Evolutionary conservation across 1,140 invertebrate species (phyloP).

Genomic region (Scylla paramamosain): DNA sequence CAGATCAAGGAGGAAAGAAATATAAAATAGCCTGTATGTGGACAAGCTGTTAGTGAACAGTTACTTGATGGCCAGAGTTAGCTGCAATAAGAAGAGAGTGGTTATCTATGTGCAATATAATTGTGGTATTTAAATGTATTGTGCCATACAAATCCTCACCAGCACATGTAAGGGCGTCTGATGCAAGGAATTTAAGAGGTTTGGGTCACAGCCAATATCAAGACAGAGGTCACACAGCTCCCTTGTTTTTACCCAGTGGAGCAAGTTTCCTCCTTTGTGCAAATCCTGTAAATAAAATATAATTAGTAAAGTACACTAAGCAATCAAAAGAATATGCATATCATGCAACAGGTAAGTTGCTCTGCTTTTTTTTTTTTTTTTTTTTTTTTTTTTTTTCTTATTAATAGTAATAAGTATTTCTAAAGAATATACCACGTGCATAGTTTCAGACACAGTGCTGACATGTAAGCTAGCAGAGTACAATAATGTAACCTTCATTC

Average conservation of each 20-base stretch:
- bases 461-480: too few relatives aligned
- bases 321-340: background rate
- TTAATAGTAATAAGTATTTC: too few relatives aligned
- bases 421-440: too few relatives aligned
- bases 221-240: constrained; percentile 73
- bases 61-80: background rate
- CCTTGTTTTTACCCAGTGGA: constrained; percentile 76
- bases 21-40: background rate
- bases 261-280: constrained; percentile 76
- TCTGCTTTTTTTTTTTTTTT: too few relatives aligned
- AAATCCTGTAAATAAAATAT: constrained; percentile 68
- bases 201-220: constrained; percentile 70
- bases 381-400: too few relatives aligned
- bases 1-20: too few relatives aligned
- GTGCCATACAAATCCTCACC: background rate
- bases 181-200: constrained; percentile 57
- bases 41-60: background rate
- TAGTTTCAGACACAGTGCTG: too few relatives aligned
- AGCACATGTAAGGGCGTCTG: constrained; percentile 49
- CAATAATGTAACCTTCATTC: too few relatives aligned
- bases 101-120: background rate
- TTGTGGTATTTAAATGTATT: background rate
- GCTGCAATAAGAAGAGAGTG: background rate
- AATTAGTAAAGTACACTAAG: background rate
- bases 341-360: too few relatives aligned